Evolutionary conservation across 2,113 vertebrate species (phyloP).

Genomic region (Seriola quinqueradiata): DNA sequence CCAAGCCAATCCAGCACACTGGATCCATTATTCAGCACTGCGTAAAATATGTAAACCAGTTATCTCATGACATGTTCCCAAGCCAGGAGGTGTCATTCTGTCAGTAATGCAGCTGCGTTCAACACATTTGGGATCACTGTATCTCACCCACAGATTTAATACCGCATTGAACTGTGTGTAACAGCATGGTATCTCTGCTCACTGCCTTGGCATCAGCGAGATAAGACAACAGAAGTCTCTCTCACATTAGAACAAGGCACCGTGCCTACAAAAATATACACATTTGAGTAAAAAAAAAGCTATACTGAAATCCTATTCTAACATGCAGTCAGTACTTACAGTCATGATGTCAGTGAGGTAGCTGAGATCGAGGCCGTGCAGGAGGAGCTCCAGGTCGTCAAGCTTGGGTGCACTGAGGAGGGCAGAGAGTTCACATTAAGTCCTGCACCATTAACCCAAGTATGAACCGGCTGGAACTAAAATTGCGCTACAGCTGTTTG

Average conservation of each 20-base stretch:
- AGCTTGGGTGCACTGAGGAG: slow-evolving; percentile 83
- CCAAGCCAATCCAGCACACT: slow-evolving; percentile 5
- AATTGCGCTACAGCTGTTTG: background rate
- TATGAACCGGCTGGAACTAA: background rate
- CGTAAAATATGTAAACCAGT: slow-evolving; percentile 69
- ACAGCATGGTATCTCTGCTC: slow-evolving; percentile 5
- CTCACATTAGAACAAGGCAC: background rate
- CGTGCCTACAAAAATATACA: background rate
- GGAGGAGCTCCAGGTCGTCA: slow-evolving; percentile 90
- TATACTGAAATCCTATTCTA: background rate
- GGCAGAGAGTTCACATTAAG: slow-evolving; percentile 8
- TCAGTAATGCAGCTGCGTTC: slow-evolving; percentile 32
- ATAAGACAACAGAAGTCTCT: slow-evolving; percentile 27
- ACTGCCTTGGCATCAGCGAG: background rate
- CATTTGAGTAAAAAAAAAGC: too few relatives aligned
- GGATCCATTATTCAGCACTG: slow-evolving; percentile 19
- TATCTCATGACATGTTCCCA: slow-evolving; percentile 28
- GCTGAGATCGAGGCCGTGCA: slow-evolving; percentile 91
- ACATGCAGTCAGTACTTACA: slow-evolving; percentile 62
- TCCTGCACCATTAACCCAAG: background rate
- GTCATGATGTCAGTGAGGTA: slow-evolving; percentile 83
- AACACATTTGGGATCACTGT: background rate
- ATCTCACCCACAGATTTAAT: slow-evolving; percentile 30
- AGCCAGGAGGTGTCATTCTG: slow-evolving; percentile 14
- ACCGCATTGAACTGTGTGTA: background rate